Evolutionary conservation across 2,888 invertebrate genomes (phyloP), one percentile per base, ranked within the genome.

Genomic region (Pimpla rufipes): DNA sequence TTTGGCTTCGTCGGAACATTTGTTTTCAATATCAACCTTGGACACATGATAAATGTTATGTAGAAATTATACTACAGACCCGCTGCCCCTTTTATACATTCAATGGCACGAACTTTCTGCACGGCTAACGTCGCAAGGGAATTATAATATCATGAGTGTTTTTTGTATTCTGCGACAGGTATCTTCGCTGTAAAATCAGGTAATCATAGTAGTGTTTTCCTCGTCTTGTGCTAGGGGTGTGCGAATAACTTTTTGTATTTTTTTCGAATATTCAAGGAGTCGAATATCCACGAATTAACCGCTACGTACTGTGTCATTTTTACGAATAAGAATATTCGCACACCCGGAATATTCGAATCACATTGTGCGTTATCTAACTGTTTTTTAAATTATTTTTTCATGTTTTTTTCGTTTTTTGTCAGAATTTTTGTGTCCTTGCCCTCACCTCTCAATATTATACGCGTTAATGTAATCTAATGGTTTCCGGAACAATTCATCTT

Each of bases 161-260:
- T 40, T 37, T 40, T 16, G 18, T 37, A 62, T 62, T 62, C 5
- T 37, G 37, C 35, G 37, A 40, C 37, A 18, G 18, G 62, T 16
- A 37, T 40, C 18, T 62, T 4, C 18, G 57, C 52, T 6, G 8
- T 64, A 11, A 52, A 42, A 42, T 78, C 78, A 78, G 78, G 70
- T 78, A 78, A 71, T 71, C 52, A 35, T 68, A 77, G 70, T 78
- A 71, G 71, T 42, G 40, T 16, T 23, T 68, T 68, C n/a, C 45
- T 59, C 59, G 35, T 50, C 21, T 62, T 37, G 40, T 40, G 40
- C 18, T 40, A 23, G 11, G 18, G 18, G 11, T 62, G 37, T 62
- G 62, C 37, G 18, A 62, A 62, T 37, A 37, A 18, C 0, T 1
- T 40, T n/a, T 37, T 18, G 10, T 16, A 35, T 59, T 16, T 40